Evolutionary conservation across 2,888 invertebrate species (phyloP).

Genomic region (Boloria euphrosyne): DNA sequence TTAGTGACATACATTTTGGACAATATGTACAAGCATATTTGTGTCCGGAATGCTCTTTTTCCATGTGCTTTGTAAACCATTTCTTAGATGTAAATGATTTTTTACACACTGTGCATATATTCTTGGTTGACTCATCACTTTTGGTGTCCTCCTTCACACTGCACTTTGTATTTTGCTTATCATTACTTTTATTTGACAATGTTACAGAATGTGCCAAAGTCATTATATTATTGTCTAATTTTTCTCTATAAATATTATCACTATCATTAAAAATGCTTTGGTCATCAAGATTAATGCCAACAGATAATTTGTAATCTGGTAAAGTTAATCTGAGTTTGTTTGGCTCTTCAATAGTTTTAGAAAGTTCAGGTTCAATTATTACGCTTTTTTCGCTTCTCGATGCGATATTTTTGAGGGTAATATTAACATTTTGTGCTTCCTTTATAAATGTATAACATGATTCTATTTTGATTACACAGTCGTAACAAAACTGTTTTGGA

Average conservation of each 20-base stretch:
- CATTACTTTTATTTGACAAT: not conserved
- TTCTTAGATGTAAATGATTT: constrained; percentile 63
- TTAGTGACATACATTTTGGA: constrained; percentile 58
- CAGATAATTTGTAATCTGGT: constrained; percentile 61
- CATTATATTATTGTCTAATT: constrained; percentile 12
- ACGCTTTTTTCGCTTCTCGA: constrained; percentile 57
- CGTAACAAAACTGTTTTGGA: constrained; percentile 77
- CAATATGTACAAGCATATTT: constrained; percentile 61
- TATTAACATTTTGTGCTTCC: constrained; percentile 65
- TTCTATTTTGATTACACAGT: constrained; percentile 75
- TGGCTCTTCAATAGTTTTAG: constrained; percentile 35
- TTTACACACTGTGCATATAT: constrained; percentile 58
- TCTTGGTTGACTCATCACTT: constrained; percentile 44
- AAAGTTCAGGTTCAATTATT: constrained; percentile 58
- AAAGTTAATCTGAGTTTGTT: constrained; percentile 53
- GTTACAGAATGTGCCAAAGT: constrained; percentile 17
- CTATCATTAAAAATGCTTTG: constrained; percentile 35
- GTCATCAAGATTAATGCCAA: constrained; percentile 47
- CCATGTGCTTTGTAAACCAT: constrained; percentile 68
- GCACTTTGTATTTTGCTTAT: constrained; percentile 7
- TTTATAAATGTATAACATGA: constrained; percentile 74
- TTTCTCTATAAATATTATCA: constrained; percentile 29
- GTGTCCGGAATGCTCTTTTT: constrained; percentile 59
- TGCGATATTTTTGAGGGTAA: constrained; percentile 62
- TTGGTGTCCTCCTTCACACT: constrained; percentile 1